Evolutionary conservation across 2,888 invertebrate species (phyloP).

Genomic region (Pandemis heparana): DNA sequence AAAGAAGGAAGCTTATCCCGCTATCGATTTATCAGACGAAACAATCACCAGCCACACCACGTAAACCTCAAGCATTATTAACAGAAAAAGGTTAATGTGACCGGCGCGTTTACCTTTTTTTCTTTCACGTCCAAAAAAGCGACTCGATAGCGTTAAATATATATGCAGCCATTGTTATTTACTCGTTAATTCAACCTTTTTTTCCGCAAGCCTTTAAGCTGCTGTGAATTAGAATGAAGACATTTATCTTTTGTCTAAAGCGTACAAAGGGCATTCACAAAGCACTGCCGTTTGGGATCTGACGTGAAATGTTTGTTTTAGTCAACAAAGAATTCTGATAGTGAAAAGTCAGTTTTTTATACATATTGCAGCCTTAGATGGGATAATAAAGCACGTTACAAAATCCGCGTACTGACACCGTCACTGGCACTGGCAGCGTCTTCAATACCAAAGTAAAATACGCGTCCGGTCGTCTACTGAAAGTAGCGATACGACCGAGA

Average conservation of each 20-base stretch:
- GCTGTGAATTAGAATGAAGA: conserved; percentile 56
- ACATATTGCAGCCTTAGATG: too few relatives aligned
- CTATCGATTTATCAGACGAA: conserved; percentile 19
- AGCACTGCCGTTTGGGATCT: neutral
- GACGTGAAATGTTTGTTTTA: neutral
- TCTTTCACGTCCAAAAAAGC: conserved; percentile 11
- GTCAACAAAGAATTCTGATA: conserved; percentile 10
- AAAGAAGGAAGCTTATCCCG: neutral
- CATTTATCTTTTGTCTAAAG: conserved; percentile 60
- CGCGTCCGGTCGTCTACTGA: too few relatives aligned
- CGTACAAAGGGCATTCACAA: conserved; percentile 47
- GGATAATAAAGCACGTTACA: too few relatives aligned
- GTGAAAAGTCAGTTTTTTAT: neutral
- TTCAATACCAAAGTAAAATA: too few relatives aligned
- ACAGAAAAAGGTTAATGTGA: conserved; percentile 24
- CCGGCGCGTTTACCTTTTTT: conserved; percentile 18
- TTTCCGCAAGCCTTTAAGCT: conserved; percentile 57
- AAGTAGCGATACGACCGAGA: too few relatives aligned
- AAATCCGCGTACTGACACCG: too few relatives aligned
- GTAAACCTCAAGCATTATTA: conserved; percentile 28
- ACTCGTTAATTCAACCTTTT: conserved; percentile 46
- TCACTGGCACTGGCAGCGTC: too few relatives aligned
- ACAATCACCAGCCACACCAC: conserved; percentile 29
- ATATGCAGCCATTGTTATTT: conserved; percentile 32
- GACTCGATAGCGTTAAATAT: conserved; percentile 22